A percentile compares a stretch with the other conserved stretches of the same genome.
These are phyloP conservation scores for Torymus aiolomorphi DNA, from an alignment of 2,888 invertebrate species.

Conservation along the genomic window DNA sequence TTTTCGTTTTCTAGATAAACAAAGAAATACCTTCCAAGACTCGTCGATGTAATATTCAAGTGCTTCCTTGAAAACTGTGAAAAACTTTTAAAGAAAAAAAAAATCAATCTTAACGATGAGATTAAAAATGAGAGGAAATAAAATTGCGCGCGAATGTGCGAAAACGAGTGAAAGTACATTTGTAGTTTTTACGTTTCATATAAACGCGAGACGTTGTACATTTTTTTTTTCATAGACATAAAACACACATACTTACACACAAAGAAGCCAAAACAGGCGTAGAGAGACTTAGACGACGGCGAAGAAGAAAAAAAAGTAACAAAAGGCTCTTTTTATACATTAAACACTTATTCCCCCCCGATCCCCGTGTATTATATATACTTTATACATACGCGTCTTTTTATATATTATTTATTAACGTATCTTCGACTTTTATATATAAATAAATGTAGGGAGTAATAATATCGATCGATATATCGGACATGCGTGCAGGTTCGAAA, in stretches of 20 bases:
- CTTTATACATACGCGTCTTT: slow-evolving; percentile 58
- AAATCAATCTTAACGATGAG: neutral
- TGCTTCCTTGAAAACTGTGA: slow-evolving; percentile 52
- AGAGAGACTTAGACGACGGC: slow-evolving; percentile 13
- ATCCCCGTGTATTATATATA: slow-evolving; percentile 56
- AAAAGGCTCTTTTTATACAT: slow-evolving; percentile 54
- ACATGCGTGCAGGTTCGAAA: slow-evolving; percentile 1
- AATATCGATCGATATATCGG: slow-evolving; percentile 42
- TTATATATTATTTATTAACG: slow-evolving; percentile 60
- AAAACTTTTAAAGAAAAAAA: slow-evolving; percentile 39
- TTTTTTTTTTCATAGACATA: slow-evolving; percentile 46
- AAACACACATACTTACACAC: neutral
- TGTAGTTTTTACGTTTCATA: slow-evolving; percentile 52
- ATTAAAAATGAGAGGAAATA: neutral
- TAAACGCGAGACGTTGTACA: slow-evolving; percentile 44
- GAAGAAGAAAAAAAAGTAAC: neutral
- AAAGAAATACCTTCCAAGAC: slow-evolving; percentile 29
- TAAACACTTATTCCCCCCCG: slow-evolving; percentile 39
- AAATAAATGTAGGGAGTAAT: slow-evolving; percentile 27
- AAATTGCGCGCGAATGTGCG: slow-evolving; percentile 30
- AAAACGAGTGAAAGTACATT: slow-evolving; percentile 46
- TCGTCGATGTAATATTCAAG: slow-evolving; percentile 36
- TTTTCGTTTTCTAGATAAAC: slow-evolving; percentile 6
- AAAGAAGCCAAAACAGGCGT: slow-evolving; percentile 12
- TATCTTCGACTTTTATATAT: slow-evolving; percentile 55